Evolutionary conservation across 2,113 vertebrate genomes (phyloP).

Genomic region (Hippolais icterina): DNA sequence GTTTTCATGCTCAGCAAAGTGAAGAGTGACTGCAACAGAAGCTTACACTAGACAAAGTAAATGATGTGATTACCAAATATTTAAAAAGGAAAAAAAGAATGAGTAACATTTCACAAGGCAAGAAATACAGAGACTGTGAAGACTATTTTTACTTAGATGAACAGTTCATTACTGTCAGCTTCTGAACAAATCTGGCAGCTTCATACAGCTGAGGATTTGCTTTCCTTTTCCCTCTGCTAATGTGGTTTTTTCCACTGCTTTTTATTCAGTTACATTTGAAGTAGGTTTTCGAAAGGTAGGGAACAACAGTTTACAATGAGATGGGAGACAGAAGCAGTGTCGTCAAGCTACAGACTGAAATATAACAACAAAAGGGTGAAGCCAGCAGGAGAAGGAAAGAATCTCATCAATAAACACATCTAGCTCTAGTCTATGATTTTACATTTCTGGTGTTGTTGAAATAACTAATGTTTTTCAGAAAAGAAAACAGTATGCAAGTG

Average conservation of each 20-base stretch:
- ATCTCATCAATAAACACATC: neutral
- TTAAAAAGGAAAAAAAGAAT: neutral
- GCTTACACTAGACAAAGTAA: neutral
- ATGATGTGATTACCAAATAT: neutral
- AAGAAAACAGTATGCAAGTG: neutral
- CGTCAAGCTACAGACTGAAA: neutral
- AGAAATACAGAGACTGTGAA: neutral
- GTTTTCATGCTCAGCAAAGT: neutral
- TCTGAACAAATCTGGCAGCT: neutral
- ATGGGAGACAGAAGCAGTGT: neutral
- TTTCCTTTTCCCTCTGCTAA: neutral
- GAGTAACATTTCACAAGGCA: neutral
- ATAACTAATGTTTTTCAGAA: neutral
- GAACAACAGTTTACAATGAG: neutral
- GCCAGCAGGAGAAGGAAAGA: neutral
- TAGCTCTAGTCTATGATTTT: neutral
- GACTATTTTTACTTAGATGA: neutral
- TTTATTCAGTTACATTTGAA: conserved; percentile 22
- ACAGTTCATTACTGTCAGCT: neutral
- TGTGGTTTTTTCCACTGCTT: neutral
- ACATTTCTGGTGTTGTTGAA: neutral
- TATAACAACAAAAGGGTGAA: neutral
- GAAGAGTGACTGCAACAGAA: neutral
- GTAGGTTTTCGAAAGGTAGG: neutral
- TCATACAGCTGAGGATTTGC: neutral